A percentile compares a stretch with the other conserved stretches of the same genome.
Evolutionary conservation across 2,888 invertebrate species (phyloP).

Genomic region (Isoperla grammatica): DNA sequence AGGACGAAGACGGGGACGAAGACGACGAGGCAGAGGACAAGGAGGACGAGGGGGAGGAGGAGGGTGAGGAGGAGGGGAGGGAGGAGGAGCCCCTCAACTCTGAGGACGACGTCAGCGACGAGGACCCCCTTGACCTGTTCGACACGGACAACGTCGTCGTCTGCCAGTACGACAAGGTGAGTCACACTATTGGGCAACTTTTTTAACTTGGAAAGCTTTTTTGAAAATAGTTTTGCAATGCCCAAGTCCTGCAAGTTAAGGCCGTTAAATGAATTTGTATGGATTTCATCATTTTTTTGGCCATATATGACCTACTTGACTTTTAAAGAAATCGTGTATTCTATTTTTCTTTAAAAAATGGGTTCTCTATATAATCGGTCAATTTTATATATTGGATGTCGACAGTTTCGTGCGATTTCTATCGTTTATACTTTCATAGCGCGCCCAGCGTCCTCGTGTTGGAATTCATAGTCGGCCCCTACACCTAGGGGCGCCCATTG

Average conservation of each 20-base stretch:
- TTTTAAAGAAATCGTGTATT: too few relatives aligned
- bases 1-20: conserved; percentile 52
- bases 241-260: background rate
- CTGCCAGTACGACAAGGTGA: conserved; percentile 97
- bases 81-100: conserved; percentile 91
- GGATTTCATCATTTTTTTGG: too few relatives aligned
- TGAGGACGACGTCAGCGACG: conserved; percentile 96
- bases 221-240: background rate
- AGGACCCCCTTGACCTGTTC: conserved; percentile 90
- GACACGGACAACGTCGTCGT: conserved; percentile 99
- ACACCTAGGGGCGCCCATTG: too few relatives aligned
- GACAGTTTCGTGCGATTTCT: too few relatives aligned
- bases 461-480: too few relatives aligned
- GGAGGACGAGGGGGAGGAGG: conserved; percentile 74
- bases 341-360: too few relatives aligned
- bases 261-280: too few relatives aligned
- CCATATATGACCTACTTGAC: too few relatives aligned
- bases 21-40: conserved; percentile 61
- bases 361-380: too few relatives aligned
- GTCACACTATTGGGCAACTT: conserved; percentile 20
- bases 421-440: too few relatives aligned
- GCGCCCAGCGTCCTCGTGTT: too few relatives aligned
- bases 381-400: too few relatives aligned
- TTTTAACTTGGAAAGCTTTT: conserved; percentile 9
- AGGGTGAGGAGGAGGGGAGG: conserved; percentile 61